A percentile compares a stretch with the other conserved stretches of the same genome.
These are phyloP conservation scores for Pristionchus fissidentatus DNA, from an alignment of 2,888 invertebrate genomes.

Conservation along the genomic window DNA sequence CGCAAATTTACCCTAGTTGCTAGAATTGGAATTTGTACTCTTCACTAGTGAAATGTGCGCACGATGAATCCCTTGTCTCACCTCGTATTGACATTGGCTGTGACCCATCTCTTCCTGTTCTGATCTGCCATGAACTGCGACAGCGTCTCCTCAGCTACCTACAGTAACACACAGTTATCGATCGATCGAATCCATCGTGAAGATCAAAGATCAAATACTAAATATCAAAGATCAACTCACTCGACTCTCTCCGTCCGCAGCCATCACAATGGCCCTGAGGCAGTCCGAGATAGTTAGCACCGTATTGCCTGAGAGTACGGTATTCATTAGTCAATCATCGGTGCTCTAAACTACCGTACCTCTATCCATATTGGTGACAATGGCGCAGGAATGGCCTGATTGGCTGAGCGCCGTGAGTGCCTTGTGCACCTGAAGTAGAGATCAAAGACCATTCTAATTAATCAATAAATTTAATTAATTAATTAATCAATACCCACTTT, in stretches of 20 bases:
- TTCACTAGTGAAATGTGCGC: too few relatives aligned
- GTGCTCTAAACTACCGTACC: neutral
- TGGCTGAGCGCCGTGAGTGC: conserved; percentile 66
- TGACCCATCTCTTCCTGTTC: conserved; percentile 47
- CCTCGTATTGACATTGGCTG: conserved; percentile 47
- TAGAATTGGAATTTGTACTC: too few relatives aligned
- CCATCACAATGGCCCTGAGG: conserved; percentile 62
- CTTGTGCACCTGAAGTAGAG: conserved; percentile 63
- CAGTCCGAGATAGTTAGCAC: conserved; percentile 69
- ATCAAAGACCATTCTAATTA: conserved; percentile 19
- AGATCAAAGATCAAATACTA: conserved; percentile 25
- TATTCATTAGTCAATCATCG: neutral
- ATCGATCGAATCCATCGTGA: too few relatives aligned
- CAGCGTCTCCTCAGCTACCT: conserved; percentile 56
- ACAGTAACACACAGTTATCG: too few relatives aligned
- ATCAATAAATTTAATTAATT: too few relatives aligned
- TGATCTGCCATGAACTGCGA: conserved; percentile 50
- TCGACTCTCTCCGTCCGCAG: conserved; percentile 58
- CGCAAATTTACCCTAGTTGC: too few relatives aligned
- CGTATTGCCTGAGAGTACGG: conserved; percentile 47
- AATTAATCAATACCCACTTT: too few relatives aligned
- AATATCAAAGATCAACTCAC: conserved; percentile 40
- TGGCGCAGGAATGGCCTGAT: conserved; percentile 64
- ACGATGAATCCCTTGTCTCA: too few relatives aligned
- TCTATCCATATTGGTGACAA: conserved; percentile 59